A percentile compares a stretch with the other conserved stretches of the same genome.
Conservation (phyloP, 2,888 invertebrate species). For the Sialis fuliginosa region DNA sequence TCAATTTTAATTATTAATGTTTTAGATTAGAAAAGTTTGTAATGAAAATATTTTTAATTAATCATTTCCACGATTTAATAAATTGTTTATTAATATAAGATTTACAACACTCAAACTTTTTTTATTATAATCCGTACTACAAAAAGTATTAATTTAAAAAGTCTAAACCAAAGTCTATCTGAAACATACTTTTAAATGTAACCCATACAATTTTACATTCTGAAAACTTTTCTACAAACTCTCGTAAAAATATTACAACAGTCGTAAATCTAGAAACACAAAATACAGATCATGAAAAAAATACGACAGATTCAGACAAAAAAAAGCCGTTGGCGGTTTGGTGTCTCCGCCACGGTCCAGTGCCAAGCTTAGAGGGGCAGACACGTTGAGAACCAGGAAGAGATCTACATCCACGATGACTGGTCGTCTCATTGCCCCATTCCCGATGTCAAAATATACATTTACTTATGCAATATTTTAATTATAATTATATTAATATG, state of each 20-base stretch:
- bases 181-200: background rate
- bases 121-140: too few relatives aligned
- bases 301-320: background rate
- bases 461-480: too few relatives aligned
- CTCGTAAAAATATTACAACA: background rate
- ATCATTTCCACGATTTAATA: too few relatives aligned
- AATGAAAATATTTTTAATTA: too few relatives aligned
- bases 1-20: too few relatives aligned
- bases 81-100: too few relatives aligned
- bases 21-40: too few relatives aligned
- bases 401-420: conserved; percentile 3
- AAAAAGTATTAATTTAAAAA: too few relatives aligned
- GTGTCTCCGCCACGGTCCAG: background rate
- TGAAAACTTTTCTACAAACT: background rate
- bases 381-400: conserved; percentile 5
- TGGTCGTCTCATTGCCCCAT: conserved; percentile 5
- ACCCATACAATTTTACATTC: background rate
- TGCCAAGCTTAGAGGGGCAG: conserved; percentile 4
- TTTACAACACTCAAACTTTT: too few relatives aligned
- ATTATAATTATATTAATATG: too few relatives aligned
- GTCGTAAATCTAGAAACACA: background rate
- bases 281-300: background rate
- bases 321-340: background rate
- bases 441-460: background rate
- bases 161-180: background rate